Conservation (phyloP, 2,797 vertebrate genomes). For the Coracias cyanogaster region DNA sequence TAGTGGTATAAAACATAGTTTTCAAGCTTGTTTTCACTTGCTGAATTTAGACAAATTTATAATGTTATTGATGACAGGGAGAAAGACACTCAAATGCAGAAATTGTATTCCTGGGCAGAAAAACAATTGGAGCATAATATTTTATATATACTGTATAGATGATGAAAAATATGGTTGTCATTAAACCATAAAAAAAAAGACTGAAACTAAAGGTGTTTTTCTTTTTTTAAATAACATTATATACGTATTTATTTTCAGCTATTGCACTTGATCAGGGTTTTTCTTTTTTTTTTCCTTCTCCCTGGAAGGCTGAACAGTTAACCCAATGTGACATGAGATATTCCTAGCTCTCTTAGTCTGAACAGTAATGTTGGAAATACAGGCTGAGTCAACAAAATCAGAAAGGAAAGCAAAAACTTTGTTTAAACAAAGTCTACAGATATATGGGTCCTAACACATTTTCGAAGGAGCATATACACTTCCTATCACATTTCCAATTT, state of each 20-base stretch:
- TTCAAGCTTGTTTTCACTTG: conserved; percentile 77
- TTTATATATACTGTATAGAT: neutral
- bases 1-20: conserved; percentile 69
- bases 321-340: neutral
- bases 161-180: neutral
- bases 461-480: neutral
- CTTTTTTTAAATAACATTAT: neutral
- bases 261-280: neutral
- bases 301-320: neutral
- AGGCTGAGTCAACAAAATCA: neutral
- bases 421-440: neutral
- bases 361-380: neutral
- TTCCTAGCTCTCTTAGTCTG: neutral
- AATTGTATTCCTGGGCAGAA: conserved; percentile 52
- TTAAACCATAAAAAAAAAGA: neutral
- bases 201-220: neutral
- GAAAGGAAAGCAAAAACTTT: neutral
- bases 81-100: conserved; percentile 71
- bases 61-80: conserved; percentile 71
- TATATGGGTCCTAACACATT: neutral
- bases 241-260: neutral
- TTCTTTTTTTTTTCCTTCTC: neutral
- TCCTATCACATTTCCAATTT: neutral
- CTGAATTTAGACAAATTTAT: conserved; percentile 73
- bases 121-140: neutral